A percentile compares a stretch with the other conserved stretches of the same genome.
These are phyloP conservation scores for Micropoecilia bifurca DNA, from an alignment of 2,797 vertebrate genomes.

Conservation along the genomic window DNA sequence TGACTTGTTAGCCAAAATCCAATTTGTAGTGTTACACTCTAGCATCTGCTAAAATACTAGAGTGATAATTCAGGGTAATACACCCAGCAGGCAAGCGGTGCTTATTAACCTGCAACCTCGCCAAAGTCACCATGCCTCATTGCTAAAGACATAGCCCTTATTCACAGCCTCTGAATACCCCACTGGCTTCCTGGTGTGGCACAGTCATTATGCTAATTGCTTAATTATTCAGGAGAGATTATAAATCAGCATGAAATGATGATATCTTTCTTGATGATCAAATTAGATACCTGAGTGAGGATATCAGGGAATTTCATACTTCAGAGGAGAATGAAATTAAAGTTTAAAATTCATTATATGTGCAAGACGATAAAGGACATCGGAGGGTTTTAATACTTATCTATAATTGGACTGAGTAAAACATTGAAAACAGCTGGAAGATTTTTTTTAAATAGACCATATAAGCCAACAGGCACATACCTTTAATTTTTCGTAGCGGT, in stretches of 20 bases:
- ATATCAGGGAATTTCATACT: constrained; percentile 50
- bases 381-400: constrained; percentile 20
- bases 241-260: constrained; percentile 62
- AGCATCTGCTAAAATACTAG: neutral
- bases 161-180: constrained; percentile 45
- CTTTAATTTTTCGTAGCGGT: constrained; percentile 94
- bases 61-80: too few species aligned
- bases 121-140: constrained; percentile 53
- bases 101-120: constrained; percentile 76
- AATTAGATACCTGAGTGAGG: constrained; percentile 59
- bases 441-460: constrained; percentile 2
- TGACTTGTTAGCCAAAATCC: neutral
- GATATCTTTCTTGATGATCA: constrained; percentile 60
- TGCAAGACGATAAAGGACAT: constrained; percentile 28
- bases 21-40: neutral
- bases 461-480: constrained; percentile 68
- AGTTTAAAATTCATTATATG: constrained; percentile 44
- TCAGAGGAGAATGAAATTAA: constrained; percentile 41
- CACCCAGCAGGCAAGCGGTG: constrained; percentile 69
- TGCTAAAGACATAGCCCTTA: constrained; percentile 66
- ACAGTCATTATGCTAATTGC: constrained; percentile 71
- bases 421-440: neutral
- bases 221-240: constrained; percentile 73
- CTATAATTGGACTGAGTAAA: constrained; percentile 11
- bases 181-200: constrained; percentile 42